phyloP scores from a whole-genome alignment of 2,113 vertebrate species.

The Triplophysa dalaica region DNA sequence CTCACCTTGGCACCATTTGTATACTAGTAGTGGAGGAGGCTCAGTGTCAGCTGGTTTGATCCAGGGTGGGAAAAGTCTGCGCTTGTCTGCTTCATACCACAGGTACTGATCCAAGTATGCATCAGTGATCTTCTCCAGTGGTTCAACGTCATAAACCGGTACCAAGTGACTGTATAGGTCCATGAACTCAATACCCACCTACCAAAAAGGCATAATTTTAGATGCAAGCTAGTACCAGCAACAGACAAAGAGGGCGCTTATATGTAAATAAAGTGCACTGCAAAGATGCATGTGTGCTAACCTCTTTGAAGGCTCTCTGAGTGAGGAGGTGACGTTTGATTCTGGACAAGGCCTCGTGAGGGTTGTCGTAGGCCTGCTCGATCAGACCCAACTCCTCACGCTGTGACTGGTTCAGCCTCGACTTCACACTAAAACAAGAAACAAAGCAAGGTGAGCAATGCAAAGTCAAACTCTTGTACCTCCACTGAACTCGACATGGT shows the following conservation, averaged over 20 bases:
- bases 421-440: slow-evolving; percentile 86
- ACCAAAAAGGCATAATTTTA: slow-evolving; percentile 19
- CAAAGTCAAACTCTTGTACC: not conserved
- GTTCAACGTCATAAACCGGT: slow-evolving; percentile 96
- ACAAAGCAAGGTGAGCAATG: slow-evolving; percentile 6
- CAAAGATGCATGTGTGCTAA: slow-evolving; percentile 55
- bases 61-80: slow-evolving; percentile 95
- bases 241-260: not conserved
- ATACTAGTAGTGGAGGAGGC: slow-evolving; percentile 93
- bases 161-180: slow-evolving; percentile 98
- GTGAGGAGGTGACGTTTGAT: slow-evolving; percentile 99
- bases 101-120: slow-evolving; percentile 98
- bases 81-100: slow-evolving; percentile 98
- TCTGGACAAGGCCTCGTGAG: slow-evolving; percentile 95
- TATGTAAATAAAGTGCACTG: not conserved
- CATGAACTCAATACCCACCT: slow-evolving; percentile 99
- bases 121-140: slow-evolving; percentile 97
- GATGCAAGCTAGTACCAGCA: not conserved
- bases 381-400: slow-evolving; percentile 96
- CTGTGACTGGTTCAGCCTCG: slow-evolving; percentile 96
- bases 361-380: slow-evolving; percentile 98
- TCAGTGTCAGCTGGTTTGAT: slow-evolving; percentile 99
- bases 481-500: not conserved
- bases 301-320: slow-evolving; percentile 99
- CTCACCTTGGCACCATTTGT: slow-evolving; percentile 99